phyloP scores from a whole-genome alignment of 2,888 invertebrate genomes.

The Lithodes maja region DNA sequence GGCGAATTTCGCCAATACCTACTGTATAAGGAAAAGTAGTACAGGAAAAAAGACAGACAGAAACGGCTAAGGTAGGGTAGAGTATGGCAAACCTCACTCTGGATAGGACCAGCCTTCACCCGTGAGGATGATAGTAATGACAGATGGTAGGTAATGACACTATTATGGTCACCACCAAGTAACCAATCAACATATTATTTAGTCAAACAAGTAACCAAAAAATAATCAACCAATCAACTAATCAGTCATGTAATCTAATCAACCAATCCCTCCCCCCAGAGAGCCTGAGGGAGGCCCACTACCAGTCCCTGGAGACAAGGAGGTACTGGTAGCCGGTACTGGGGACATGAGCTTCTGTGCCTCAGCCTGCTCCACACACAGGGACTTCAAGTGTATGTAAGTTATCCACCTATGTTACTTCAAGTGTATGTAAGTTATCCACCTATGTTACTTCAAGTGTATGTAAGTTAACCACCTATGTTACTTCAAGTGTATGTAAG shows the following conservation, averaged over 20 bases:
- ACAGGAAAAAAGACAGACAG: too few species aligned
- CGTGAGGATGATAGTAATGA: not conserved
- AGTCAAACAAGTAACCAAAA: not conserved
- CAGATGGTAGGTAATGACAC: not conserved
- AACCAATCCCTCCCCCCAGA: not conserved
- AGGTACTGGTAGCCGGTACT: conserved; percentile 8
- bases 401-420: not conserved
- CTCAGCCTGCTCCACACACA: conserved; percentile 7
- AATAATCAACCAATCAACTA: too few species aligned
- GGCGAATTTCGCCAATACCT: too few species aligned
- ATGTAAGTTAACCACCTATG: too few species aligned
- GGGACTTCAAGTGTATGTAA: conserved; percentile 31
- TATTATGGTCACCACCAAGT: not conserved
- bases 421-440: too few species aligned
- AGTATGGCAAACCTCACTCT: too few species aligned
- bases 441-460: too few species aligned
- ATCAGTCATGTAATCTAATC: too few species aligned
- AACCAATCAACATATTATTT: not conserved
- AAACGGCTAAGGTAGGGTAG: too few species aligned
- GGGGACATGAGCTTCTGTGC: conserved; percentile 14
- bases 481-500: too few species aligned
- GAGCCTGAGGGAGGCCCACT: not conserved
- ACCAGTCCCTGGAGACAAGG: conserved; percentile 27
- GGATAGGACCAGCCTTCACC: too few species aligned
- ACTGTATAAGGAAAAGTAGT: too few species aligned